Conservation (phyloP, 2,888 invertebrate species). For the Acleris literana region DNA sequence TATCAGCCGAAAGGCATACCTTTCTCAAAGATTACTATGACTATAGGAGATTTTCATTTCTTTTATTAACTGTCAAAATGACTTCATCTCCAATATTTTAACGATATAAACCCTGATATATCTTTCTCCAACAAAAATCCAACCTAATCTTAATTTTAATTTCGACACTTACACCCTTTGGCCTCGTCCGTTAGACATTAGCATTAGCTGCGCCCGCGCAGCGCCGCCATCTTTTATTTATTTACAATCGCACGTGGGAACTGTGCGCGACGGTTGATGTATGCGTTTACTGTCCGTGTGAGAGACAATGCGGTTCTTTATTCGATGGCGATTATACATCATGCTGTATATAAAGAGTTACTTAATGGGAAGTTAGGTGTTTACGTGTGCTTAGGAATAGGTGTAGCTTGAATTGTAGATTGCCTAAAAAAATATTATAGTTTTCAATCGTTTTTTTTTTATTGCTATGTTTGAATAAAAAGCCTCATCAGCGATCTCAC, state of each 20-base stretch:
- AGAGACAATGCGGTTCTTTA: not conserved
- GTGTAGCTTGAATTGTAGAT: too few species aligned
- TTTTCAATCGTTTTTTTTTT: too few species aligned
- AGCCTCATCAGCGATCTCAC: too few species aligned
- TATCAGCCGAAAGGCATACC: too few species aligned
- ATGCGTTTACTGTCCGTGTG: not conserved
- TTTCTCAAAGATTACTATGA: too few species aligned
- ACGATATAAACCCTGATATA: not conserved
- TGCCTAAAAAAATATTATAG: too few species aligned
- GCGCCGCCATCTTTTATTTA: constrained; percentile 71
- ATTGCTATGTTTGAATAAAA: too few species aligned
- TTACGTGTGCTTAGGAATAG: too few species aligned
- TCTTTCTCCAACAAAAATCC: not conserved
- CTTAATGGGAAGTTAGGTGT: not conserved
- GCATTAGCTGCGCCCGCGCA: constrained; percentile 64
- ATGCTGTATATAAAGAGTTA: not conserved
- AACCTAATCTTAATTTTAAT: not conserved
- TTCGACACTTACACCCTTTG: not conserved
- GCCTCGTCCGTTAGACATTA: constrained; percentile 57
- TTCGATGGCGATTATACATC: not conserved
- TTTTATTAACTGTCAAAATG: too few species aligned
- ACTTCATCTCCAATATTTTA: too few species aligned
- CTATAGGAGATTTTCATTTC: too few species aligned
- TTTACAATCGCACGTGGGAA: constrained; percentile 35
- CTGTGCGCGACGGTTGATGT: constrained; percentile 13